Evolutionary conservation across 2,888 invertebrate species (phyloP).

Genomic region (Eupithecia subfuscata): DNA sequence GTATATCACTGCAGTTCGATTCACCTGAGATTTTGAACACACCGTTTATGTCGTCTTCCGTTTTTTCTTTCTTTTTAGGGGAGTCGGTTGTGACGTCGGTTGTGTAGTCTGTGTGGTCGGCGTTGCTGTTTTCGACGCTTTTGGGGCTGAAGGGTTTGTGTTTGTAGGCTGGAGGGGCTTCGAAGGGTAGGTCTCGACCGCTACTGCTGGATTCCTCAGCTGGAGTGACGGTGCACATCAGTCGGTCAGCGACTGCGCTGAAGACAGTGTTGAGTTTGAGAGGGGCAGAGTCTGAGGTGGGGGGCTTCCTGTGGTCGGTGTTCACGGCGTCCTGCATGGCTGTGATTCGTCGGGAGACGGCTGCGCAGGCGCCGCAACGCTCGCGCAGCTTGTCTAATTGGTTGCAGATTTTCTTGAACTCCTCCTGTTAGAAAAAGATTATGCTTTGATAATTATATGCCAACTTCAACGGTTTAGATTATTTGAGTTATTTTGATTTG

Average conservation of each 20-base stretch:
- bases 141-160: conserved; percentile 81
- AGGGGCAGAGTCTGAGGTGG: conserved; percentile 78
- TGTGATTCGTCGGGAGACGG: conserved; percentile 88
- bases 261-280: conserved; percentile 81
- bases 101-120: conserved; percentile 74
- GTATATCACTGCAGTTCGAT: conserved; percentile 74
- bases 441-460: neutral
- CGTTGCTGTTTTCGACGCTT: conserved; percentile 70
- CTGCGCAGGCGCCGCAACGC: conserved; percentile 89
- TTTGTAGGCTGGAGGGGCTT: conserved; percentile 75
- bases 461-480: neutral
- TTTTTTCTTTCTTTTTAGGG: conserved; percentile 66
- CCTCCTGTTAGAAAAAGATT: conserved; percentile 83
- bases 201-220: conserved; percentile 81
- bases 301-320: conserved; percentile 27
- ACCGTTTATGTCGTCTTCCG: conserved; percentile 72
- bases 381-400: conserved; percentile 92
- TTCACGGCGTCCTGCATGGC: conserved; percentile 86
- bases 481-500: neutral
- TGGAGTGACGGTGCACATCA: conserved; percentile 80
- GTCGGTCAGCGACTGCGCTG: conserved; percentile 80
- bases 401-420: conserved; percentile 91
- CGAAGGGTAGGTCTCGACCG: conserved; percentile 76
- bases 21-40: conserved; percentile 80
- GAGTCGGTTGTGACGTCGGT: conserved; percentile 76